Evolutionary conservation across 2,113 vertebrate species (phyloP).

Genomic region (Oryctolagus cuniculus): DNA sequence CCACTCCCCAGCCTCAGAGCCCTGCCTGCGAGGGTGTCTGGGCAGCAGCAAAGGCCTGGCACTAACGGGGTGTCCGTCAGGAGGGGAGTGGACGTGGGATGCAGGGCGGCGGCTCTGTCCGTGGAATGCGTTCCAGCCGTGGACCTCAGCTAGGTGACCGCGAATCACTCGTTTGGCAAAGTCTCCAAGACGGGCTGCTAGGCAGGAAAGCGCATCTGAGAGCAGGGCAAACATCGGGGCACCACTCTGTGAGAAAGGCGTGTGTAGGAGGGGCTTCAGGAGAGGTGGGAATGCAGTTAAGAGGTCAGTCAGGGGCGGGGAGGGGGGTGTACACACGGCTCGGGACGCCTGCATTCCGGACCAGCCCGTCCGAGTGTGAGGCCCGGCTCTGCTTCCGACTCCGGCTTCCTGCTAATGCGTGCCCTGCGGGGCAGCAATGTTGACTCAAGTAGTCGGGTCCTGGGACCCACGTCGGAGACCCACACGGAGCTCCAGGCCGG

Average conservation of each 20-base stretch:
- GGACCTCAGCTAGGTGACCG: not conserved
- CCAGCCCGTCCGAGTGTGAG: too few relatives aligned
- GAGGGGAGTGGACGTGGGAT: not conserved
- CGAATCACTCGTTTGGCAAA: not conserved
- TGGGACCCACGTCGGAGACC: too few relatives aligned
- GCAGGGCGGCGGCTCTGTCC: fast-evolving
- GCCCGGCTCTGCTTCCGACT: too few relatives aligned
- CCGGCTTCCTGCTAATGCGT: too few relatives aligned
- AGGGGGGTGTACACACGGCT: too few relatives aligned
- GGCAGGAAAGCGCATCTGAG: not conserved
- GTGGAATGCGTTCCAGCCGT: fast-evolving
- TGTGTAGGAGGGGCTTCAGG: not conserved
- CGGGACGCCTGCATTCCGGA: too few relatives aligned
- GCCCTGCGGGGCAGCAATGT: too few relatives aligned
- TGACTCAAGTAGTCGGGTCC: too few relatives aligned
- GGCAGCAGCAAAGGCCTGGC: not conserved
- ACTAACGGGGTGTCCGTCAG: not conserved
- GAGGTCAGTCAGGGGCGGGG: too few relatives aligned
- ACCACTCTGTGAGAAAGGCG: fast-evolving
- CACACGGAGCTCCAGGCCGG: too few relatives aligned
- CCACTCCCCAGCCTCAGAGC: not conserved
- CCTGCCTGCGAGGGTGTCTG: not conserved
- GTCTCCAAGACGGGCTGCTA: not conserved
- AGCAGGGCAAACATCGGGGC: fast-evolving
- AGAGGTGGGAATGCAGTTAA: too few relatives aligned